Percentiles rank a stretch among this genome's conserved stretches.
Evolutionary conservation across 2,888 invertebrate genomes (phyloP).

Genomic region (Ctenicera cuprea): DNA sequence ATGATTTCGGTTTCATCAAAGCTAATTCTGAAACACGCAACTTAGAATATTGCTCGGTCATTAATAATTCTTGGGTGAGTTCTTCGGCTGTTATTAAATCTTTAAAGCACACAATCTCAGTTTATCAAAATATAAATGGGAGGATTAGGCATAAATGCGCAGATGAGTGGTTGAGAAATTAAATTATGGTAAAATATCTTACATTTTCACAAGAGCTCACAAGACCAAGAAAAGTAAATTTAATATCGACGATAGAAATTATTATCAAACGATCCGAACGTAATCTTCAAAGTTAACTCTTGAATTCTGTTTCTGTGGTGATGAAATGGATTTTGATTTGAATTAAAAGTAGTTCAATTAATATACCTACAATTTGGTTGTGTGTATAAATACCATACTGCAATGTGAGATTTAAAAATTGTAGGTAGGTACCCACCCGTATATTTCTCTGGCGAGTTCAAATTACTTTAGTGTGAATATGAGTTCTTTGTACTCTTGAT

Average conservation of each 20-base stretch:
- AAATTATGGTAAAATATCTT: slow-evolving; percentile 20
- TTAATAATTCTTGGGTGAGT: slow-evolving; percentile 21
- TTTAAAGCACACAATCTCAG: slow-evolving; percentile 17
- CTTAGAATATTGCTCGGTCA: slow-evolving; percentile 18
- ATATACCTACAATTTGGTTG: no score
- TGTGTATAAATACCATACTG: no score
- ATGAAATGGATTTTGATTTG: no score
- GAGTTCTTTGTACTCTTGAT: background rate
- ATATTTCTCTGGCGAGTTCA: background rate
- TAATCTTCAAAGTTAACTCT: no score
- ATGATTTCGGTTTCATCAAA: background rate
- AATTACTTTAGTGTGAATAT: background rate
- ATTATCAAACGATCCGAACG: no score
- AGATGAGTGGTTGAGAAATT: slow-evolving; percentile 23
- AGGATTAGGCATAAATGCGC: slow-evolving; percentile 25
- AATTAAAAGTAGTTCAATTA: no score
- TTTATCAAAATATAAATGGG: slow-evolving; percentile 28
- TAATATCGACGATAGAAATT: background rate
- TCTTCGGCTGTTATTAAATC: slow-evolving; percentile 22
- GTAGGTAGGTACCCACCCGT: no score
- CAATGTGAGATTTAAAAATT: no score
- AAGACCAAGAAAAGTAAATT: background rate
- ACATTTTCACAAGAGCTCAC: background rate
- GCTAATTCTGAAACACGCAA: background rate
- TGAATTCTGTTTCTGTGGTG: no score